phyloP scores from a whole-genome alignment of 2,888 invertebrate genomes.

The Orchesellides sinensis region DNA sequence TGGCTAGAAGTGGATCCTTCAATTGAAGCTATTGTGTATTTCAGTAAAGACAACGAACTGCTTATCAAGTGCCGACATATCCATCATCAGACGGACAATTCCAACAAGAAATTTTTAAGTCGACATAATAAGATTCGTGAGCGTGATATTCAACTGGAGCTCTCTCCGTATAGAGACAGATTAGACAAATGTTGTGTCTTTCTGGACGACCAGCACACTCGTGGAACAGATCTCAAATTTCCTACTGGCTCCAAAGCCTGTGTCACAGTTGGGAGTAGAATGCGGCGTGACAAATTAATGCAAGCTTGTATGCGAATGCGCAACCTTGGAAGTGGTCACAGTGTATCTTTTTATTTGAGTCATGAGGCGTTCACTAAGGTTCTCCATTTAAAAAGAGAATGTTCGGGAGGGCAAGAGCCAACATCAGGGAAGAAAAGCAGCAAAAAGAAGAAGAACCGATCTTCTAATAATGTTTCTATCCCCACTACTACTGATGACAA shows the following conservation, averaged over 20 bases:
- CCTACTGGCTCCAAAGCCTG: conserved; percentile 38
- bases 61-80: conserved; percentile 26
- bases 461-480: too few relatives aligned
- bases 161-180: conserved; percentile 53
- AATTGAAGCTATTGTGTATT: conserved; percentile 54
- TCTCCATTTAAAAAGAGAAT: not conserved
- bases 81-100: conserved; percentile 42
- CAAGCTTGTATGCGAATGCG: conserved; percentile 71
- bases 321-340: conserved; percentile 61
- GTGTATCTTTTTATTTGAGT: conserved; percentile 64
- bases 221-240: conserved; percentile 69
- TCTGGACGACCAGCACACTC: conserved; percentile 69
- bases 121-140: not conserved
- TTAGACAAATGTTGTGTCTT: conserved; percentile 62
- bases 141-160: conserved; percentile 39
- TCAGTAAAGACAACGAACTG: conserved; percentile 14
- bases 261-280: conserved; percentile 64
- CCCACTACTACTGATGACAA: not conserved
- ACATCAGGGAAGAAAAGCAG: not conserved
- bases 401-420: not conserved
- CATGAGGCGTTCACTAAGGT: conserved; percentile 58
- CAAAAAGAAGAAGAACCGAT: too few relatives aligned
- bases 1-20: conserved; percentile 58
- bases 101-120: not conserved
- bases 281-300: conserved; percentile 68